Conservation (phyloP, 2,797 vertebrate genomes). For the Cyprinella venusta region DNA sequence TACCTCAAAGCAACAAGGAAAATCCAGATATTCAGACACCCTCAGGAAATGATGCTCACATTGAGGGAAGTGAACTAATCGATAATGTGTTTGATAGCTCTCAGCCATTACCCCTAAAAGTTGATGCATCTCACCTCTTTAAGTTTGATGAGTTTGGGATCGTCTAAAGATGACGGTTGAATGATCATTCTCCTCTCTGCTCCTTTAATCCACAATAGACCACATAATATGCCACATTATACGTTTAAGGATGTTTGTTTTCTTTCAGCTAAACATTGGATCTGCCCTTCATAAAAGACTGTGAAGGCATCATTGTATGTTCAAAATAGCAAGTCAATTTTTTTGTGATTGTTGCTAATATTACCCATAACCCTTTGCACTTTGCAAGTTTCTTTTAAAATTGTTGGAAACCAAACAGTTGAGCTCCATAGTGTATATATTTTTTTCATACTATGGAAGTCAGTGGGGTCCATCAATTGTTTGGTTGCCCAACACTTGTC, state of each 20-base stretch:
- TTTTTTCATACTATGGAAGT: too few relatives aligned
- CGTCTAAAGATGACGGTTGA: slow-evolving; percentile 76
- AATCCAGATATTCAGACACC: background rate
- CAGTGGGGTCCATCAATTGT: too few relatives aligned
- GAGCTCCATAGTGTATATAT: too few relatives aligned
- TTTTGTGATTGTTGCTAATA: background rate
- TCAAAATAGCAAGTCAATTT: background rate
- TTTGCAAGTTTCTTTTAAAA: too few relatives aligned
- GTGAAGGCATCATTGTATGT: background rate
- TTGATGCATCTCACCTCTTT: slow-evolving; percentile 76
- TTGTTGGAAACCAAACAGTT: too few relatives aligned
- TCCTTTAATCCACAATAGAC: slow-evolving; percentile 62
- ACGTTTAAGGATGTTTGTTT: background rate
- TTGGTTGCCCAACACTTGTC: background rate
- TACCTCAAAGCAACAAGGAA: slow-evolving; percentile 60
- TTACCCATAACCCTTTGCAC: background rate
- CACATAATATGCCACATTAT: background rate
- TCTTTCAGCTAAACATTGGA: background rate
- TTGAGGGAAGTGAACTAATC: background rate
- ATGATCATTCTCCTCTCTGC: slow-evolving; percentile 84
- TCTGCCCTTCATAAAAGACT: background rate
- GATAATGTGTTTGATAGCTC: background rate
- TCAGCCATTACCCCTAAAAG: background rate
- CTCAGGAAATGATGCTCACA: background rate
- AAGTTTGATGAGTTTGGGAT: slow-evolving; percentile 81